Percentiles rank a stretch among this genome's conserved stretches.
Conservation (phyloP, 1,140 invertebrate genomes). For the Heliothis subflexa region DNA sequence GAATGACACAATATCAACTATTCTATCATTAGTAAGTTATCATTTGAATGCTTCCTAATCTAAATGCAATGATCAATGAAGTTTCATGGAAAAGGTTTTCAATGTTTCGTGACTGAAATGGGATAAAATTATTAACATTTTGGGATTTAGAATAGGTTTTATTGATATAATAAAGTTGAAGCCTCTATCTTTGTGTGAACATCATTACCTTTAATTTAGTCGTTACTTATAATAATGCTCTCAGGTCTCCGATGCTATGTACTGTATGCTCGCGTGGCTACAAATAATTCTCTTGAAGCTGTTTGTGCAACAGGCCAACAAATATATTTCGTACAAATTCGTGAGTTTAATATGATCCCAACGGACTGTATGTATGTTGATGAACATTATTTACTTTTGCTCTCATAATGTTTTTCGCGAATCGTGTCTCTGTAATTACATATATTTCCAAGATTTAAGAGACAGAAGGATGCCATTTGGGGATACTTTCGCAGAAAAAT, state of each 20-base stretch:
- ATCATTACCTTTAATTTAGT: too few species aligned
- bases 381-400: not conserved
- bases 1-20: not conserved
- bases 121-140: too few species aligned
- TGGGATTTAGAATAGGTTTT: too few species aligned
- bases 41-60: slow-evolving; percentile 7
- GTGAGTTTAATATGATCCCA: not conserved
- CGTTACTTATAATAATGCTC: not conserved
- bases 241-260: not conserved
- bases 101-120: too few species aligned
- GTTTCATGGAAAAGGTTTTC: not conserved
- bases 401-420: not conserved
- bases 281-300: not conserved
- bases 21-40: slow-evolving; percentile 6
- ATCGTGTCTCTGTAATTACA: not conserved
- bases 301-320: not conserved
- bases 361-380: not conserved
- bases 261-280: not conserved
- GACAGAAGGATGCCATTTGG: not conserved
- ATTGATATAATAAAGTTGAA: too few species aligned
- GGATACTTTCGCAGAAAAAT: not conserved
- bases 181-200: too few species aligned
- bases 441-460: not conserved
- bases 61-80: not conserved
- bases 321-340: not conserved